Base-by-base conservation (phyloP, 2,888 invertebrate genomes). In the Tromatobia lineatoria region DNA sequence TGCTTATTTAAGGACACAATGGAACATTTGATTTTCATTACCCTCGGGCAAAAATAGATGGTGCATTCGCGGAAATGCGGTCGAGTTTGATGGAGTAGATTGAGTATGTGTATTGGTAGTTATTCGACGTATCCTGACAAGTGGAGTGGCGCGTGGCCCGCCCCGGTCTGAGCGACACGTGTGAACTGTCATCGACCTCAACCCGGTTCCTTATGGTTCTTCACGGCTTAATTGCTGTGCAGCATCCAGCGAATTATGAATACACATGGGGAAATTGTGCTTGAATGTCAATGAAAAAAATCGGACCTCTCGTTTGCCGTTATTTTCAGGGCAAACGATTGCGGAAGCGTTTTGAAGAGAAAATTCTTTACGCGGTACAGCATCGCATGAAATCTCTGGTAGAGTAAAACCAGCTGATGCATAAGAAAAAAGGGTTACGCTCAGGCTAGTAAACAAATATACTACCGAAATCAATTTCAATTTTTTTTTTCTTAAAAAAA, bases 151-250 rank as follows among this genome's bases (percentile, higher is more conserved):
- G 64, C 64, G 38, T 42, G 64, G 38, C 11, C 42, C 38, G 4
- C n/a, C 59, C 59, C 15, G 59, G 25, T 18, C n/a, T 18, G 64
- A 64, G 64, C 42, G 42, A 42, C 64, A 64, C 64, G 64, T 64
- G 64, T 64, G 64, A 64, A 64, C 64, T 64, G 64, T 64, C 64
- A 38, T 64, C 64, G 64, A 42, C 64, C 64, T 64, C 64, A 38
- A 42, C 38, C 38, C 64, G 20, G 64, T 64, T 38, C 18, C 38
- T 64, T 64, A n/a, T 38, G 25, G 38, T 64, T 42, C 10, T 64
- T 18, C 18, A 64, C 18, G 18, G 18, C 61, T 34, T 29, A 61
- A 13, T 15, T 34, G n/a, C 61, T 34, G 61, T 10, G 34, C 34
- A 18, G 18, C 18, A 38, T 61, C 64, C 18, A 42, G 20, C 10